These are phyloP conservation scores for Chaenocephalus aceratus DNA, from an alignment of 2,113 vertebrate species.

Conservation along the genomic window DNA sequence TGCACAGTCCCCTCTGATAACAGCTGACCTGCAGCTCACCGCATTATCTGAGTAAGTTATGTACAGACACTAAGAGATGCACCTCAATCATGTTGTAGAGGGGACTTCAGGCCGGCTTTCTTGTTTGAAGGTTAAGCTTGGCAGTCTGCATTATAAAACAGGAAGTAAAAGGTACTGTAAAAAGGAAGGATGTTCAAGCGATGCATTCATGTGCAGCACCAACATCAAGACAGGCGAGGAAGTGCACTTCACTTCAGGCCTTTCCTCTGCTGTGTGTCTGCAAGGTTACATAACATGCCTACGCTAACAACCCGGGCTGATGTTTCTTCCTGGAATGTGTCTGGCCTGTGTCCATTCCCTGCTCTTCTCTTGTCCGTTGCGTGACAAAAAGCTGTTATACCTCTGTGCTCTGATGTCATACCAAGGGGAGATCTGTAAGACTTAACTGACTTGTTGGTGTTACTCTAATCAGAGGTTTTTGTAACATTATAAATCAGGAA, in stretches of 20 bases:
- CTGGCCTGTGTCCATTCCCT: conserved; percentile 46
- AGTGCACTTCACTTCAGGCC: conserved; percentile 56
- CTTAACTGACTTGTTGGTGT: background rate
- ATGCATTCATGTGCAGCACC: conserved; percentile 23
- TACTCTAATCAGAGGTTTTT: conserved; percentile 11
- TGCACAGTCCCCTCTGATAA: background rate
- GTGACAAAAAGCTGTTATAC: conserved; percentile 25
- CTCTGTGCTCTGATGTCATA: conserved; percentile 27
- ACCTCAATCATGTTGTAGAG: conserved; percentile 17
- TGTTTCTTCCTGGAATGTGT: conserved; percentile 42
- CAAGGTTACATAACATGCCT: conserved; percentile 24
- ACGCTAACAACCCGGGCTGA: background rate
- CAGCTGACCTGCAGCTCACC: conserved; percentile 1
- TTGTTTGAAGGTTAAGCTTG: conserved; percentile 33
- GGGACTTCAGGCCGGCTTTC: conserved; percentile 34
- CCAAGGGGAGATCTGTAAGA: background rate
- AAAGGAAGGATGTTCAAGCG: conserved; percentile 72
- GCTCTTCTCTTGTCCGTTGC: conserved; percentile 14
- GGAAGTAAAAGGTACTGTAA: conserved; percentile 59
- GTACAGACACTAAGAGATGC: conserved; percentile 49
- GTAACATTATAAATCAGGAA: background rate
- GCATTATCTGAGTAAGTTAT: conserved; percentile 53
- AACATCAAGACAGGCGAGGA: conserved; percentile 52
- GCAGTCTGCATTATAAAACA: conserved; percentile 49
- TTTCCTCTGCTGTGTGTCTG: conserved; percentile 51